Evolutionary conservation across 2,113 vertebrate genomes (phyloP).

Genomic region (Nematolebias whitei): DNA sequence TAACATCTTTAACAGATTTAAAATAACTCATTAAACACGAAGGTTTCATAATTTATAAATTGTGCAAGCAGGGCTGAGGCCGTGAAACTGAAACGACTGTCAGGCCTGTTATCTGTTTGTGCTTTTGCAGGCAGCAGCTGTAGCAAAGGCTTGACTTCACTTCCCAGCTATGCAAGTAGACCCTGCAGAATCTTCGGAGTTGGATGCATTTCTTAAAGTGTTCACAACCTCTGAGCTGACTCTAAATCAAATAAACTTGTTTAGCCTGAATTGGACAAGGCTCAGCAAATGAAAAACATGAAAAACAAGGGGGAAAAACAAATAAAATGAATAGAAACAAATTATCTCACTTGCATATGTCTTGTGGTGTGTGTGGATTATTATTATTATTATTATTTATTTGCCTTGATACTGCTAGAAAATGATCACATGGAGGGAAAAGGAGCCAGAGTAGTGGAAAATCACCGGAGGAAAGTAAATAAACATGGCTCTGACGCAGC

Average conservation of each 20-base stretch:
- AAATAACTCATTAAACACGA: no score
- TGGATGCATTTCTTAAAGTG: constrained; percentile 52
- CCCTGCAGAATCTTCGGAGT: constrained; percentile 55
- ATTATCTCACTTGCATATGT: no score
- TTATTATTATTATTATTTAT: no score
- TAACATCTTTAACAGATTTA: no score
- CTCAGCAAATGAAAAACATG: no score
- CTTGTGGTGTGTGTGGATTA: no score
- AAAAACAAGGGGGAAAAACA: background rate
- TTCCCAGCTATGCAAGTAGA: constrained; percentile 65
- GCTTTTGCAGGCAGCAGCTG: constrained; percentile 68
- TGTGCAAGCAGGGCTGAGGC: constrained; percentile 9
- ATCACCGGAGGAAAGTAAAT: constrained; percentile 44
- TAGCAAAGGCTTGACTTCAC: constrained; percentile 66
- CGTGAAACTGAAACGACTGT: constrained; percentile 40
- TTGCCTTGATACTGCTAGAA: constrained; percentile 23
- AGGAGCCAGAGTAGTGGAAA: constrained; percentile 42
- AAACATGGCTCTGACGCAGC: constrained; percentile 18
- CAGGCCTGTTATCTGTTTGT: constrained; percentile 68
- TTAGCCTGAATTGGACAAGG: constrained; percentile 16
- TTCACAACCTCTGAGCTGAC: constrained; percentile 43
- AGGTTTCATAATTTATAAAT: constrained; percentile 20
- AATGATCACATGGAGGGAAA: constrained; percentile 35
- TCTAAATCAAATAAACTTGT: constrained; percentile 34
- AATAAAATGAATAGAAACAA: no score